These are phyloP conservation scores for Limnephilus lunatus DNA, from an alignment of 2,888 invertebrate genomes.

Conservation along the genomic window DNA sequence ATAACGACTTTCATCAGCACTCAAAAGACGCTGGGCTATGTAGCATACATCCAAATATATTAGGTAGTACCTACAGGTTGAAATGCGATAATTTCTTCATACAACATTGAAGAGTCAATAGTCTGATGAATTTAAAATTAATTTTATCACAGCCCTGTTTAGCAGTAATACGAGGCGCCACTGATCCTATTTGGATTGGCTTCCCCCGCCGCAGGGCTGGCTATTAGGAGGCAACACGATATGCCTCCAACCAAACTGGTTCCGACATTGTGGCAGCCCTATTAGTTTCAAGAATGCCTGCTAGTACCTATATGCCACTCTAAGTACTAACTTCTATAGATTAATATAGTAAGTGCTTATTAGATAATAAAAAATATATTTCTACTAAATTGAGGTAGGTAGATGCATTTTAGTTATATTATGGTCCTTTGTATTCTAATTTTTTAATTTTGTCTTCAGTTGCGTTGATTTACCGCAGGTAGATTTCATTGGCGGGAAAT, in stretches of 20 bases:
- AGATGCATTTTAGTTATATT: too few species aligned
- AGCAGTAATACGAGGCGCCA: constrained; percentile 12
- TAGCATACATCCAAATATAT: not conserved
- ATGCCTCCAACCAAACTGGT: constrained; percentile 21
- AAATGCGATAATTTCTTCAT: not conserved
- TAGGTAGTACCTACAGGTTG: not conserved
- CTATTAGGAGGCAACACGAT: constrained; percentile 42
- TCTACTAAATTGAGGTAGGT: too few species aligned
- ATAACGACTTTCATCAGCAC: too few species aligned
- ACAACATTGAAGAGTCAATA: not conserved
- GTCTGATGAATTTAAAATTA: not conserved
- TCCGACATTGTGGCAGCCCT: constrained; percentile 37
- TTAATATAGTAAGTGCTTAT: not conserved
- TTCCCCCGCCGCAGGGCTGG: constrained; percentile 40
- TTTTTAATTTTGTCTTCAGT: too few species aligned
- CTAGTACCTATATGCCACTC: not conserved
- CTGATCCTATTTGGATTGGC: constrained; percentile 44
- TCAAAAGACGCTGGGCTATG: too few species aligned
- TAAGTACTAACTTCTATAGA: not conserved
- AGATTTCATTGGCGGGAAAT: too few species aligned
- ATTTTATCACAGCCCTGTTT: not conserved
- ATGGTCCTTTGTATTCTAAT: too few species aligned
- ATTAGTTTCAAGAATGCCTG: not conserved
- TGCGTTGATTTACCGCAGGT: too few species aligned
- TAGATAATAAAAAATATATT: not conserved